Base-by-base conservation (phyloP, 2,797 vertebrate species). In the Setipinna tenuifilis region DNA sequence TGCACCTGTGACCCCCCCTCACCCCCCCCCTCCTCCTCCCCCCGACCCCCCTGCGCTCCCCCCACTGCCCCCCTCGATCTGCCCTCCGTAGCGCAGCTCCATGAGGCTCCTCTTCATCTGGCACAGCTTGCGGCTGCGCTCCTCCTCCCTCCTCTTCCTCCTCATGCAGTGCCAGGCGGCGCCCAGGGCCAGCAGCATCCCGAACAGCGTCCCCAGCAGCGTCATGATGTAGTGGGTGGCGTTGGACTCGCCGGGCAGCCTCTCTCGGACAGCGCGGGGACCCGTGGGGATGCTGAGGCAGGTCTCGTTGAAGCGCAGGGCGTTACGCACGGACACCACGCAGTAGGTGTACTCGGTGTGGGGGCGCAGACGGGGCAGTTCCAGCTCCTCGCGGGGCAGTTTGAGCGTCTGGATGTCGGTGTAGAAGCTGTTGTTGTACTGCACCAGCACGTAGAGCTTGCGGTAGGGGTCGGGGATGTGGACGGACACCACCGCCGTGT, bases 141-240 rank as follows among this genome's bases (percentile, higher is more conserved):
- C 97, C 84, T 97, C 96, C 91, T 95, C 96, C 83, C 96, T 96
- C 83, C 97, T 94, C 86, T 92, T 96, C 92, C 94, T 96, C 82
- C 98, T 96, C 85, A 99, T 95, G 89, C 98, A 97, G 91, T 98
- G 97, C 86, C 98, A 97, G 7, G 98, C 96, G 2, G 98, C 90
- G 0, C 98, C 97, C 1, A 99, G 93, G 59, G 97, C 96, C n/a
- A 99, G 95, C 83, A 99, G 93, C 98, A 99, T 98, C 85, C 98
- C 97, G 0, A 99, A 98, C 83, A 99, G 95, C 89, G 97, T 98
- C 87, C 98, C 98, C 88, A 99, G 86, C 87, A 98, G 96, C 86
- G 98, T 97, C 98, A 99, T 97, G 86, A 99, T 99, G 81, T 99
- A 98, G 93, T 98, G 98, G 19, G 98, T 99, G 92, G 98, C 97